Conservation (phyloP, 2,113 vertebrate species). For the Taxidea taxus region DNA sequence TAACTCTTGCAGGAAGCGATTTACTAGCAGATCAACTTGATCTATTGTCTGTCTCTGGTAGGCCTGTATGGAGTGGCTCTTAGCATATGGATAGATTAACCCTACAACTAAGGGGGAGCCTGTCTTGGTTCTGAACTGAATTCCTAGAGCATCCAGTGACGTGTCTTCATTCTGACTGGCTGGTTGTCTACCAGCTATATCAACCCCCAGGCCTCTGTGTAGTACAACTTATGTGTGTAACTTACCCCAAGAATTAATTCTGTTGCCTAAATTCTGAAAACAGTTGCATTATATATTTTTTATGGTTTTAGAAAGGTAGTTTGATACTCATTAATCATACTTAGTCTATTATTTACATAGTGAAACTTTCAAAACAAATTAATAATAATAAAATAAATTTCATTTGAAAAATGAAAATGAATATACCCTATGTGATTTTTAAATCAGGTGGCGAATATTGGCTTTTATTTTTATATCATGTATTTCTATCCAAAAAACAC, state of each 20-base stretch:
- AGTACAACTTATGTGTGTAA: not conserved
- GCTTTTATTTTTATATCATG: not conserved
- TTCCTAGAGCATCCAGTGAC: not conserved
- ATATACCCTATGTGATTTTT: not conserved
- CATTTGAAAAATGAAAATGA: not conserved
- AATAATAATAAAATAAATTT: not conserved
- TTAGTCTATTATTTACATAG: not conserved
- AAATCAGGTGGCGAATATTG: not conserved
- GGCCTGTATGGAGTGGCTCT: not conserved
- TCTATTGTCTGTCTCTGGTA: not conserved
- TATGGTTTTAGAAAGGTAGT: not conserved
- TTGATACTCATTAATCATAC: not conserved
- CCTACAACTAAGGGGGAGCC: not conserved
- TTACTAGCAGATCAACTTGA: not conserved
- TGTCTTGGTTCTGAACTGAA: not conserved
- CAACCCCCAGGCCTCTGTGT: not conserved
- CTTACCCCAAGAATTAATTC: not conserved
- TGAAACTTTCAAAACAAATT: not conserved
- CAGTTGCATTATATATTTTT: not conserved
- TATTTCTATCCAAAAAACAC: not conserved
- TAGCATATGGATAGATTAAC: not conserved
- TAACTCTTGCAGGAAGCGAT: not conserved
- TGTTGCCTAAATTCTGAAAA: not conserved
- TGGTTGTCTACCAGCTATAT: not conserved
- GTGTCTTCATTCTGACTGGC: not conserved